Evolutionary conservation across 1,140 invertebrate genomes (phyloP).

Genomic region (Tribolium madens): DNA sequence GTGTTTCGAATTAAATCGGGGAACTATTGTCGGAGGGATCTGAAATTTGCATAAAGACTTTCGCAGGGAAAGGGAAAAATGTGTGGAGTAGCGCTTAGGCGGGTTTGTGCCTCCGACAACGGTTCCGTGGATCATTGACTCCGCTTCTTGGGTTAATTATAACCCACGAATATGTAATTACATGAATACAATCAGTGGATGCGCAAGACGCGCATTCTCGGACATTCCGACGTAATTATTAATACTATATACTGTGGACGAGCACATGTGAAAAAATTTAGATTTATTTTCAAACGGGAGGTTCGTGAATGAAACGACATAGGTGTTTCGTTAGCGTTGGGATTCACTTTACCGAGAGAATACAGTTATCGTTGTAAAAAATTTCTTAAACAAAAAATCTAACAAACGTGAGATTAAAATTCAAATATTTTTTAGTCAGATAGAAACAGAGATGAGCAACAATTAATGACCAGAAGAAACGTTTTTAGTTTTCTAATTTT

Average conservation of each 20-base stretch:
- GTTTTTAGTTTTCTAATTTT: too few species aligned
- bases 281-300: not conserved
- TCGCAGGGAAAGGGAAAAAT: conserved; percentile 1
- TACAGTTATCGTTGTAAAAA: too few species aligned
- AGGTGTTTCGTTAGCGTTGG: too few species aligned
- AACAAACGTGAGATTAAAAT: too few species aligned
- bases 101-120: conserved; percentile 59
- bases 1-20: not conserved
- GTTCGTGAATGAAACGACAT: not conserved
- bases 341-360: too few species aligned
- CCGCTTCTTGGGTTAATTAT: conserved; percentile 62
- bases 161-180: conserved; percentile 65
- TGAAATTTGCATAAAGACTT: conserved; percentile 16
- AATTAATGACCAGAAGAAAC: too few species aligned
- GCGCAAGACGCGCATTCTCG: conserved; percentile 62
- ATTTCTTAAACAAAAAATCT: too few species aligned
- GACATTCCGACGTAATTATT: conserved; percentile 64
- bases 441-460: too few species aligned
- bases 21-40: not conserved
- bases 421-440: too few species aligned
- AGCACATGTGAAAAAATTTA: not conserved
- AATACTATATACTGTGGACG: conserved; percentile 58
- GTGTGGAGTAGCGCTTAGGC: conserved; percentile 56
- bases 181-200: conserved; percentile 64
- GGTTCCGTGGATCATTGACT: conserved; percentile 64